A percentile compares a stretch with the other conserved stretches of the same genome.
These are phyloP conservation scores for Sparidentex hasta DNA, from an alignment of 2,797 vertebrate species.

Conservation along the genomic window DNA sequence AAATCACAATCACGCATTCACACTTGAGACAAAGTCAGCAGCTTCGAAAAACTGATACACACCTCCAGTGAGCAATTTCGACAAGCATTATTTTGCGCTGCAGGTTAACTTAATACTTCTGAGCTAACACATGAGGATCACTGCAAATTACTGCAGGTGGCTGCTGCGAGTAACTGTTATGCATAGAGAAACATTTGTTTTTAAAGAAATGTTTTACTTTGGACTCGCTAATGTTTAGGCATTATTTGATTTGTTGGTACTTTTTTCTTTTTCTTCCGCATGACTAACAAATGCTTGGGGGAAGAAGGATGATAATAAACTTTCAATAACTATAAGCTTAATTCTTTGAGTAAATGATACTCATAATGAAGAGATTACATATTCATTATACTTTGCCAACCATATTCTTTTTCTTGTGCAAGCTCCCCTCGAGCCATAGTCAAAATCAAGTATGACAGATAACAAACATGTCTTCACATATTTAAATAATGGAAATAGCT, in stretches of 20 bases:
- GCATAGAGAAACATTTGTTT: background rate
- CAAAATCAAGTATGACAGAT: slow-evolving; percentile 6
- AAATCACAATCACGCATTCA: slow-evolving; percentile 57
- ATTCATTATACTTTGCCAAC: background rate
- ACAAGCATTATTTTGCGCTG: slow-evolving; percentile 36
- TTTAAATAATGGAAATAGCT: slow-evolving; percentile 5
- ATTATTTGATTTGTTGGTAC: background rate
- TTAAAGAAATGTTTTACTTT: background rate
- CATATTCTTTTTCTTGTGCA: background rate
- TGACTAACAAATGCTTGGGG: background rate
- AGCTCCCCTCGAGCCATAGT: background rate
- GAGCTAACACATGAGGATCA: slow-evolving; percentile 23
- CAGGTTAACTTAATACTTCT: slow-evolving; percentile 36
- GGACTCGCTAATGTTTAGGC: background rate
- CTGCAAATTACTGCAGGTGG: slow-evolving; percentile 31
- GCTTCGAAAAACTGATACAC: slow-evolving; percentile 35
- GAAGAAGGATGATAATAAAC: background rate
- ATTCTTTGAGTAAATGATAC: background rate
- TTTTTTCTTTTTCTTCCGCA: background rate
- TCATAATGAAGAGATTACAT: background rate
- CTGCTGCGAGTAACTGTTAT: background rate
- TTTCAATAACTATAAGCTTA: background rate
- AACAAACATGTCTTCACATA: slow-evolving; percentile 1
- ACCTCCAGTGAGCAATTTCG: slow-evolving; percentile 25
- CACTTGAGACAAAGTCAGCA: slow-evolving; percentile 47